phyloP scores from a whole-genome alignment of 2,113 vertebrate species.

The Cebus imitator region DNA sequence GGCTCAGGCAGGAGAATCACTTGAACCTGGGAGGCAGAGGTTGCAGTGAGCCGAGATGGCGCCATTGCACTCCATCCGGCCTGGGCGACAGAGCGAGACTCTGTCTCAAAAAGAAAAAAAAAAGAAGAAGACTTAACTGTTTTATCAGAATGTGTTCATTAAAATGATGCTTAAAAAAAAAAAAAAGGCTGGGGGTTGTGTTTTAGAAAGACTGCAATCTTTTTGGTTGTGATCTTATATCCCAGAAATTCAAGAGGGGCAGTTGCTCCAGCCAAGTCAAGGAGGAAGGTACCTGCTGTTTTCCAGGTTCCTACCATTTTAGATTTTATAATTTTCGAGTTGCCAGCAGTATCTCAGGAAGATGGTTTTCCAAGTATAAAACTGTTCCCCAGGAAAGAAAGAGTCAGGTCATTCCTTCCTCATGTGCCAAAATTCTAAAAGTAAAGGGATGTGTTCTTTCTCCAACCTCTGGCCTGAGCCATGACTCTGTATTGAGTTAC shows the following conservation, averaged over 20 bases:
- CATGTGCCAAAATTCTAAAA: not conserved
- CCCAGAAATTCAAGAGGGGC: not conserved
- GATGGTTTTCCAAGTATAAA: not conserved
- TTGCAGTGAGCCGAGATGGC: no score
- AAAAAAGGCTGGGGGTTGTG: constrained; percentile 15
- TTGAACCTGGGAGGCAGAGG: no score
- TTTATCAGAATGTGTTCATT: constrained; percentile 27
- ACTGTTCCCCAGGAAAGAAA: not conserved
- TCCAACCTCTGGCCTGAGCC: not conserved
- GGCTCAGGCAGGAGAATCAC: no score
- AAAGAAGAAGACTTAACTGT: not conserved
- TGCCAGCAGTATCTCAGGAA: not conserved
- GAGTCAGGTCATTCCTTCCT: not conserved
- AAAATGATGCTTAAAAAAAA: not conserved
- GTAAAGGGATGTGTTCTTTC: not conserved
- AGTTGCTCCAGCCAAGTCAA: not conserved
- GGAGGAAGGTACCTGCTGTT: not conserved
- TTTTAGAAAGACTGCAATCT: not conserved
- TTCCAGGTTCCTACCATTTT: not conserved
- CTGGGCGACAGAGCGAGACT: no score
- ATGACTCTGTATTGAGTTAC: not conserved
- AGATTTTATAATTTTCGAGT: not conserved
- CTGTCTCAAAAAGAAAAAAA: no score
- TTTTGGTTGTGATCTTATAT: not conserved
- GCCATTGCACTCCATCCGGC: no score